These are phyloP conservation scores for Meliscaeva auricollis DNA, from an alignment of 2,888 invertebrate genomes.

Conservation along the genomic window DNA sequence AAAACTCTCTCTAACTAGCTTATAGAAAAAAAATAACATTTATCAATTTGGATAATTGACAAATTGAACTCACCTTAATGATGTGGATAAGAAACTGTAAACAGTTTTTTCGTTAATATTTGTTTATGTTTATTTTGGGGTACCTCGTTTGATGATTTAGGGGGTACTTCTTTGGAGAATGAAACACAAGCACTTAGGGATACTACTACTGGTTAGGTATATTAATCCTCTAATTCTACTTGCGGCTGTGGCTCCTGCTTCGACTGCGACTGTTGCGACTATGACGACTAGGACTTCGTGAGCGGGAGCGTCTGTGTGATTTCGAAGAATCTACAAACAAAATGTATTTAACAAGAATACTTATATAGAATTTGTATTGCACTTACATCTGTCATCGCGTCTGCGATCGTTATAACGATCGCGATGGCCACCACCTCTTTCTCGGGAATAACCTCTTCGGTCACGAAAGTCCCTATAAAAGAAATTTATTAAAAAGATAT, in stretches of 20 bases:
- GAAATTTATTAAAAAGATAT: not conserved
- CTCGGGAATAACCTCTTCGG: slow-evolving; percentile 81
- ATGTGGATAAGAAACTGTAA: slow-evolving; percentile 56
- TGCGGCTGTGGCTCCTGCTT: slow-evolving; percentile 81
- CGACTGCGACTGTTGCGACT: slow-evolving; percentile 83
- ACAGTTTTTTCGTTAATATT: slow-evolving; percentile 63
- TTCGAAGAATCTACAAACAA: slow-evolving; percentile 79
- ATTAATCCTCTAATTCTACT: slow-evolving; percentile 77
- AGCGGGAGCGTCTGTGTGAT: slow-evolving; percentile 81
- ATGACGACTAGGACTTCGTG: slow-evolving; percentile 80
- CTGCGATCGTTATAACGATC: slow-evolving; percentile 74
- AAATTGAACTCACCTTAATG: slow-evolving; percentile 77
- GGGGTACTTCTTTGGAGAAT: slow-evolving; percentile 36
- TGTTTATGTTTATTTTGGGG: slow-evolving; percentile 74
- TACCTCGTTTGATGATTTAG: slow-evolving; percentile 77
- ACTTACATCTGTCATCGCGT: slow-evolving; percentile 67
- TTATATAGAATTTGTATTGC: not conserved
- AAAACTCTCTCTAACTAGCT: slow-evolving; percentile 60
- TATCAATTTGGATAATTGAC: slow-evolving; percentile 59
- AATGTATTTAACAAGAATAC: not conserved
- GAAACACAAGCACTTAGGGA: slow-evolving; percentile 33
- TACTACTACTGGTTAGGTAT: slow-evolving; percentile 18
- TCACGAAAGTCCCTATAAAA: slow-evolving; percentile 78
- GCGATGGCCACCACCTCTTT: slow-evolving; percentile 79
- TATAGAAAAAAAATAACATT: slow-evolving; percentile 58